Evolutionary conservation across 2,113 vertebrate species (phyloP), one percentile per base, ranked within the genome.

Genomic region (Genyomyrus donnyi): DNA sequence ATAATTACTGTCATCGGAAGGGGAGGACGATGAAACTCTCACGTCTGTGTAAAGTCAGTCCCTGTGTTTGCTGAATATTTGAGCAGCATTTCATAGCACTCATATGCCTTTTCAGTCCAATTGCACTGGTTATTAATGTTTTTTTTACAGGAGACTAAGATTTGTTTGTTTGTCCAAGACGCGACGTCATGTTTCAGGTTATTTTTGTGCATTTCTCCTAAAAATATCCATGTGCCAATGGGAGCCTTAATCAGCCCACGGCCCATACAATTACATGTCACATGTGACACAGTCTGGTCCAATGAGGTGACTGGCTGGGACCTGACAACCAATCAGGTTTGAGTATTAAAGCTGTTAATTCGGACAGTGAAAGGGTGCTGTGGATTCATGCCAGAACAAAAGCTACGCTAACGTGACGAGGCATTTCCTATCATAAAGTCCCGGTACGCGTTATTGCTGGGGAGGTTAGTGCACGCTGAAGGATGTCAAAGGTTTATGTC

Each of bases 401-500:
- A 80, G 49, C 74, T 83, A 83, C 39, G 74, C 39, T 83, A 66
- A 85, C 77, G 66, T 85, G 53, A 39, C 39, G 46, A 58, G 35
- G 77, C 56, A 17, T 53, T 85, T 85, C 89, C 77, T 85, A n/a
- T 66, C 80, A 42, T 85, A 84, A 52, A 89, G 74, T 17, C 48
- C 50, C 31, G 4, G 52, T 50, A 56, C 74, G 21, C 80, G 27
- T 89, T 85, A 58, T 52, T 31, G 39, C n/a, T 45, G 24, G 11
- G 45, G 56, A 85, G 52, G 35, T 46, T 58, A 58, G 77, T 80
- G n/a, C 21, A 27, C 17, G 35, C 39, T 85, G 35, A 58, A 85
- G 42, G 52, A 89, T 48, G 77, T n/a, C 52, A 48, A 48, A 62
- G 89, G 89, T 84, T 89, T 89, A 89, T 58, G 21, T 58, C 74